A percentile compares a stretch with the other conserved stretches of the same genome.
These are phyloP conservation scores for Caradrina kadenii DNA, from an alignment of 2,888 invertebrate species.

Conservation along the genomic window DNA sequence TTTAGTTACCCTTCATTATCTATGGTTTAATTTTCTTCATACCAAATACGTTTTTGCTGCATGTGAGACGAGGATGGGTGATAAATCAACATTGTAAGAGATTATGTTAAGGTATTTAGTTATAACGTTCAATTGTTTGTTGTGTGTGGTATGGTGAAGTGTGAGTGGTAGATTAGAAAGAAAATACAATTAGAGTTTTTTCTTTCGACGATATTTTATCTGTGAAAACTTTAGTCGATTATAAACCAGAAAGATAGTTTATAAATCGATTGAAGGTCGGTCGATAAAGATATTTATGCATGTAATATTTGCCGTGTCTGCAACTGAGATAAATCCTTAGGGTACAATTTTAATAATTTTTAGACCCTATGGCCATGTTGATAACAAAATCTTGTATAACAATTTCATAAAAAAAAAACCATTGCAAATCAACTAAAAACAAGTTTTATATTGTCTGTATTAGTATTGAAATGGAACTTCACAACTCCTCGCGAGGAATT, in stretches of 20 bases:
- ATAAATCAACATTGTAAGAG: conserved; percentile 8
- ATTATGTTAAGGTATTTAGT: conserved; percentile 29
- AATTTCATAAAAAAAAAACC: no score
- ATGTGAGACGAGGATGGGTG: conserved; percentile 24
- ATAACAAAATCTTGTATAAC: no score
- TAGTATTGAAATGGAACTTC: conserved; percentile 98
- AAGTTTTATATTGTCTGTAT: conserved; percentile 32
- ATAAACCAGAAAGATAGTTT: no score
- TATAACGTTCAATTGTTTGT: background rate
- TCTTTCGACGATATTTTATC: no score
- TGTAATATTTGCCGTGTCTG: background rate
- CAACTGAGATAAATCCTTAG: background rate
- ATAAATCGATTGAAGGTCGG: background rate
- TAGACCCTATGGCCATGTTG: no score
- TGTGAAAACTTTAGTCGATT: no score
- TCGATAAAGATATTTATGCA: background rate
- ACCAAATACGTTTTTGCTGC: conserved; percentile 46
- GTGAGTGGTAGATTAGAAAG: background rate
- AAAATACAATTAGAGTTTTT: background rate
- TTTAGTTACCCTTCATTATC: conserved; percentile 5
- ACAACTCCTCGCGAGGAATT: conserved; percentile 98
- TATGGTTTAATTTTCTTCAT: conserved; percentile 50
- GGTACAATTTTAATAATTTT: no score
- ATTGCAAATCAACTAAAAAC: background rate
- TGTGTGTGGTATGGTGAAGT: background rate